Conservation (phyloP, 1,140 invertebrate species). For the Spodoptera frugiperda region DNA sequence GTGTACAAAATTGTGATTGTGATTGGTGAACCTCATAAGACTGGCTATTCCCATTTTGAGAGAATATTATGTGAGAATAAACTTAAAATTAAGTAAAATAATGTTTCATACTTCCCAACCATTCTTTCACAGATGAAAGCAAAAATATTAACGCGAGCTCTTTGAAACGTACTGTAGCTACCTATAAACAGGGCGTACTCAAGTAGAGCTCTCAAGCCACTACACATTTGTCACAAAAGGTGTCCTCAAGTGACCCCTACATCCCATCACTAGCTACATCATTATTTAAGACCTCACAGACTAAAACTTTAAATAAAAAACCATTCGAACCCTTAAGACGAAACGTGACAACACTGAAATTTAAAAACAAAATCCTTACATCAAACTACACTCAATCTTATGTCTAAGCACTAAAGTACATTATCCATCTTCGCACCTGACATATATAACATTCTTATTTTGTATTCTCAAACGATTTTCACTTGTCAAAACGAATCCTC, state of each 20-base stretch:
- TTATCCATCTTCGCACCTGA: constrained; percentile 6
- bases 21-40: too few relatives aligned
- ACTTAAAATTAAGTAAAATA: too few relatives aligned
- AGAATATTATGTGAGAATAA: too few relatives aligned
- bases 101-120: too few relatives aligned
- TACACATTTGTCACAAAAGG: neutral
- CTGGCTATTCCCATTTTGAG: too few relatives aligned
- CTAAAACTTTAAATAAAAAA: constrained; percentile 3
- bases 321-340: neutral
- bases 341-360: constrained; percentile 3
- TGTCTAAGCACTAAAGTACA: neutral
- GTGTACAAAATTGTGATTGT: too few relatives aligned
- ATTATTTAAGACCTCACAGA: constrained; percentile 15
- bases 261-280: neutral
- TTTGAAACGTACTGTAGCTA: too few relatives aligned
- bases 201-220: neutral
- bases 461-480: constrained; percentile 20
- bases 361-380: neutral
- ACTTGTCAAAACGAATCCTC: constrained; percentile 29
- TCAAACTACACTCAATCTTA: neutral
- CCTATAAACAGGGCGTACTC: too few relatives aligned
- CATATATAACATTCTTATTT: constrained; percentile 13
- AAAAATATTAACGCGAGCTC: too few relatives aligned
- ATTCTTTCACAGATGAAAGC: neutral
- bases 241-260: neutral